Percentiles rank a stretch among this genome's conserved stretches.
Conservation (phyloP, 2,888 invertebrate genomes). For the Diadegma fenestrale region DNA sequence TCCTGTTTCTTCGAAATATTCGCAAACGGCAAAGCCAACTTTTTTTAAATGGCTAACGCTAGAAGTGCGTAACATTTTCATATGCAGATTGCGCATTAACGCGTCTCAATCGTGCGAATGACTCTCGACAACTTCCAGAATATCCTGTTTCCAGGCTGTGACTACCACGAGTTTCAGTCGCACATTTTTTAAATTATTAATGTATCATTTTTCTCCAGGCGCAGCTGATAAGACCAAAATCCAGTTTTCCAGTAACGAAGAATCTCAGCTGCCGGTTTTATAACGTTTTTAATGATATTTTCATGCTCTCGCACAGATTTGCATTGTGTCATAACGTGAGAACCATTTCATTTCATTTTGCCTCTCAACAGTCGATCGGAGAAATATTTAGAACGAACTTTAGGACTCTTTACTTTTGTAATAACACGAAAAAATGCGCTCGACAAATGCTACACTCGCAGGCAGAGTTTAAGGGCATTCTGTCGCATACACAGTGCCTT, state of each 20-base stretch:
- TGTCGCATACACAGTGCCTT: conserved; percentile 43
- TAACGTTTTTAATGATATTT: background rate
- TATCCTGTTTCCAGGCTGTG: conserved; percentile 1
- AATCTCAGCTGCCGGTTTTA: background rate
- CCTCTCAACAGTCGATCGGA: background rate
- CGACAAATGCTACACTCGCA: too few species aligned
- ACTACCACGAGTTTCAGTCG: background rate
- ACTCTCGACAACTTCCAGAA: background rate
- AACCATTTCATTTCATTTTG: background rate
- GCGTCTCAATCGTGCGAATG: conserved; percentile 7
- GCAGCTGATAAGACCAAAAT: background rate
- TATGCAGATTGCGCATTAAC: background rate
- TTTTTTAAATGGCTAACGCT: background rate
- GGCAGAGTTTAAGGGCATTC: conserved; percentile 38
- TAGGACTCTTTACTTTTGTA: too few species aligned
- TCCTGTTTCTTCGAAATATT: background rate
- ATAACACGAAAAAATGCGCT: too few species aligned
- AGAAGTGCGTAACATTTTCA: background rate
- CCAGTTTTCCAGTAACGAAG: background rate
- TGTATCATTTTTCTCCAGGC: background rate
- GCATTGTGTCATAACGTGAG: background rate
- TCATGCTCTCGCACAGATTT: background rate
- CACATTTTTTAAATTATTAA: background rate
- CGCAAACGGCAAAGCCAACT: background rate
- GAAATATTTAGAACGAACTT: too few species aligned